Base-by-base conservation (phyloP, 1,140 invertebrate genomes). In the Fopius arisanus region DNA sequence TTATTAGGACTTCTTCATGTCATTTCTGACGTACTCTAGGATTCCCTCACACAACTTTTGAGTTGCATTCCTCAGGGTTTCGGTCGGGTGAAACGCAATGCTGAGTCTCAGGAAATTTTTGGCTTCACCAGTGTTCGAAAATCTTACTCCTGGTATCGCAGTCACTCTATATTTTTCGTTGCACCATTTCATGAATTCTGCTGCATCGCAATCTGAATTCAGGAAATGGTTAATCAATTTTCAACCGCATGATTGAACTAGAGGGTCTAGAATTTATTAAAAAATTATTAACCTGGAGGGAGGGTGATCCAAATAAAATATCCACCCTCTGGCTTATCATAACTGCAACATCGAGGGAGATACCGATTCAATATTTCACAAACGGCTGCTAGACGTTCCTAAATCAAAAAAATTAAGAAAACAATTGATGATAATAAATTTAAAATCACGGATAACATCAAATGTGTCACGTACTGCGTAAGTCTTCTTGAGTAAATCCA, bases 261-360 rank as follows among this genome's bases (percentile, higher is more conserved):
- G 3, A 59, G 59, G 63, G 43, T 21, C 69, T 37, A 48, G 71
- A 51, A 69, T 59, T 73, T n/a, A 66, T 21, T 16, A 37, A 37
- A 65, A 33, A 16, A 14, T 19, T 33, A 69, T 16, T 65, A 37
- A 43, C 7, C 54, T 16, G 68, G 51, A 0, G 90, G 88, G 65
- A 90, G 75, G 73, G 82, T 78, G 66, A 92, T 81, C 91, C 91
- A 92, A 54, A 92, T 80, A 75, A 92, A 92, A 74, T 90, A 92
- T 26, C 91, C 91, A 2, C 91, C 91, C 70, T 78, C 63, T 9
- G 90, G 88, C 68, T 80, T 79, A 0, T 77, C 48, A 68, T 89
- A 87, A 3, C 78, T 85, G 77, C 90, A 91, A 37, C 80, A 76
- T 2, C 67, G 16, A 16, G 90, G 89, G 37, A 91, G 77, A 76